Conservation (phyloP, 2,888 invertebrate species). For the Chaitophorus viminalis region DNA sequence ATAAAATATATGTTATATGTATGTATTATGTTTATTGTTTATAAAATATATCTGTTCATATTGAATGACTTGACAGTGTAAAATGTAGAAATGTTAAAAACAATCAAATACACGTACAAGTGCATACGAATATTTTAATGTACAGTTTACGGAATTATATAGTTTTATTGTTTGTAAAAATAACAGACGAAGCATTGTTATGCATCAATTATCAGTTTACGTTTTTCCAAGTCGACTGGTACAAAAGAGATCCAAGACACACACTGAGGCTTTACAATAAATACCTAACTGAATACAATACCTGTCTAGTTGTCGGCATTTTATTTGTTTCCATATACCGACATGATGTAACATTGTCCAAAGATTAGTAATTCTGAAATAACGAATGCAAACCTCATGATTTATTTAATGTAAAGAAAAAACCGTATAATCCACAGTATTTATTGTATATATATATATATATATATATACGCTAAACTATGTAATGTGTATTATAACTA, state of each 20-base stretch:
- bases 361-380: constrained; percentile 48
- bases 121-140: neutral
- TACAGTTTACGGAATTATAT: constrained; percentile 28
- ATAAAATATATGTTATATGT: too few species aligned
- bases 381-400: constrained; percentile 24
- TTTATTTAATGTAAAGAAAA: constrained; percentile 32
- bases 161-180: constrained; percentile 32
- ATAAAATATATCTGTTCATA: too few species aligned
- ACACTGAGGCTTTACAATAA: constrained; percentile 21
- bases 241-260: constrained; percentile 22
- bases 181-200: constrained; percentile 24
- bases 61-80: neutral
- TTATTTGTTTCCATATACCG: constrained; percentile 42
- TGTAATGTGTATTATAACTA: too few species aligned
- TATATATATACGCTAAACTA: neutral
- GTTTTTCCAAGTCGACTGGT: constrained; percentile 21
- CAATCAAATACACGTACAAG: neutral
- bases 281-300: constrained; percentile 52
- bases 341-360: constrained; percentile 36
- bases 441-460: neutral
- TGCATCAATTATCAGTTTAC: constrained; percentile 24
- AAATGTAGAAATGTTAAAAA: constrained; percentile 9
- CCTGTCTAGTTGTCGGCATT: constrained; percentile 36
- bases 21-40: too few species aligned
- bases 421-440: neutral